Evolutionary conservation across 2,888 invertebrate genomes (phyloP).

Genomic region (Tinea pellionella): DNA sequence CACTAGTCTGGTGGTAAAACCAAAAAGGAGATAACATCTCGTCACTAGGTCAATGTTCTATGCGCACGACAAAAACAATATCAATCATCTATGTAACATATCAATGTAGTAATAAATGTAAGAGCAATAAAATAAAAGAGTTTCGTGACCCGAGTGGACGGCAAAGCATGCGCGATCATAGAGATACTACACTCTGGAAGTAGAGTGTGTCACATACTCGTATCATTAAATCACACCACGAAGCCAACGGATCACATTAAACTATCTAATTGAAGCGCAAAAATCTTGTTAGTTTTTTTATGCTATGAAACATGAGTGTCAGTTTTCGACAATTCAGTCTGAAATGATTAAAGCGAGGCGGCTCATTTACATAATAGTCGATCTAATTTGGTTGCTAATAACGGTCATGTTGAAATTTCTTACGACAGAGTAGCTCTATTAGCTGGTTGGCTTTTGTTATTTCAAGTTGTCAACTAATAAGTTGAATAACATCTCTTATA

Average conservation of each 20-base stretch:
- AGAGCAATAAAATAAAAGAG: slow-evolving; percentile 36
- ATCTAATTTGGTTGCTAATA: slow-evolving; percentile 41
- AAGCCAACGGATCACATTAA: background rate
- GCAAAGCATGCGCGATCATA: slow-evolving; percentile 26
- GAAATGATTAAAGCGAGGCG: background rate
- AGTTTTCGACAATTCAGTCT: background rate
- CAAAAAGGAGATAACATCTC: background rate
- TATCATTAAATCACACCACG: background rate
- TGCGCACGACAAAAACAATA: slow-evolving; percentile 39
- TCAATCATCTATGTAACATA: slow-evolving; percentile 53
- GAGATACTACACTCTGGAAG: slow-evolving; percentile 30
- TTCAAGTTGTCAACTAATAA: slow-evolving; percentile 44
- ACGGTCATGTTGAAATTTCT: slow-evolving; percentile 52
- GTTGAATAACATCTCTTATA: slow-evolving; percentile 54
- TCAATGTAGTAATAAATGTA: slow-evolving; percentile 43
- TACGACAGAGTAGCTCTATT: slow-evolving; percentile 25
- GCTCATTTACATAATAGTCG: slow-evolving; percentile 35
- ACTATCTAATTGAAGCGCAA: background rate
- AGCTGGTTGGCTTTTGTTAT: slow-evolving; percentile 16
- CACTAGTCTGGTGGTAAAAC: background rate
- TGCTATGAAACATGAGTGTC: background rate
- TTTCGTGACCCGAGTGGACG: slow-evolving; percentile 36
- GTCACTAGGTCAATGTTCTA: slow-evolving; percentile 39
- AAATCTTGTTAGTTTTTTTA: background rate
- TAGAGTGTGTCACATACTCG: slow-evolving; percentile 47